Conservation (phyloP, 2,113 vertebrate species). For the Takifugu bimaculatus region DNA sequence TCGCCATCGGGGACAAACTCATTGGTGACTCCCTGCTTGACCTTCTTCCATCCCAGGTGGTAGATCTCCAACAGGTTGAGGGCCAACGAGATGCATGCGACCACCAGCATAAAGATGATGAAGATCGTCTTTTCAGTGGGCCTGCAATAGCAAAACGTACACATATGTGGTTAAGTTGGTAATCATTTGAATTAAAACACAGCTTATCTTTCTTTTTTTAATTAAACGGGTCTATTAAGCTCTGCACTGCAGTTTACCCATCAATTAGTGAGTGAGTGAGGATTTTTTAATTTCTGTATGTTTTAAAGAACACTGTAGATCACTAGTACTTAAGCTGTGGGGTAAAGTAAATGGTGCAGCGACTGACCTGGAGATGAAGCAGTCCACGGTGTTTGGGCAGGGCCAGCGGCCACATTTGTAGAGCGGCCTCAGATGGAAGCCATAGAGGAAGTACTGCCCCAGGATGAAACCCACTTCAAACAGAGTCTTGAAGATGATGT, state of each 20-base stretch:
- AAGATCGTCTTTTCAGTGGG: conserved; percentile 74
- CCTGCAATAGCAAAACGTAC: conserved; percentile 30
- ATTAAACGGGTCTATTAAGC: too few relatives aligned
- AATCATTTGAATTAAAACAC: not conserved
- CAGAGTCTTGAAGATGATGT: conserved; percentile 89
- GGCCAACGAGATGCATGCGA: conserved; percentile 68
- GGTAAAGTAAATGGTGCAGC: not conserved
- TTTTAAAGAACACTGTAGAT: too few relatives aligned
- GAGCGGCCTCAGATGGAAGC: conserved; percentile 84
- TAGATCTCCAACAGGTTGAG: conserved; percentile 74
- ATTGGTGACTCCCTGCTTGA: conserved; percentile 84
- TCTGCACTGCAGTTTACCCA: not conserved
- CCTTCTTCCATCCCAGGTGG: conserved; percentile 93
- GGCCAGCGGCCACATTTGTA: conserved; percentile 86
- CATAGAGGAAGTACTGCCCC: conserved; percentile 91
- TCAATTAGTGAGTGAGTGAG: too few relatives aligned
- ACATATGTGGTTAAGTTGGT: too few relatives aligned
- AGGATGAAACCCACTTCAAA: conserved; percentile 91
- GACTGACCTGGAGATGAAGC: conserved; percentile 73
- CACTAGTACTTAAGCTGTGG: not conserved
- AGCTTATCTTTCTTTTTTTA: not conserved
- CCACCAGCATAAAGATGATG: conserved; percentile 73
- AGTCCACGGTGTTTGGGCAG: conserved; percentile 73
- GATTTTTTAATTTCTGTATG: too few relatives aligned
- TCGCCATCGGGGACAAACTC: conserved; percentile 65